Base-by-base conservation (phyloP, 2,797 vertebrate species). In the Poeciliopsis presidionis region DNA sequence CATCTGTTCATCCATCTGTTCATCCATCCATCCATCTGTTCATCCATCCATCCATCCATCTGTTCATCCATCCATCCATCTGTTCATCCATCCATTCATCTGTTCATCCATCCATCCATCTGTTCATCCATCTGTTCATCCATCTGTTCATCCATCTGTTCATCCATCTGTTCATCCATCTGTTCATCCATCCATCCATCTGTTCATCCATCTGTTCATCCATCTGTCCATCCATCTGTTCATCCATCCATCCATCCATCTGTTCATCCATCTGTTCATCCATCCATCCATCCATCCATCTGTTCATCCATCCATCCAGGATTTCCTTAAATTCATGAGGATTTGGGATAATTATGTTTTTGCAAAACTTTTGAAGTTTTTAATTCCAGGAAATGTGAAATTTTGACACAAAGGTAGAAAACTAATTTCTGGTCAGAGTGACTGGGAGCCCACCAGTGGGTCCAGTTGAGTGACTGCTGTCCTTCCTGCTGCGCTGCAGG, bases 401-500 rank as follows among this genome's bases (percentile, higher is more conserved):
- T 22, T 28, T 41, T 20, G 36, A 41, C 63, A 65, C 9, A 39
- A 59, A 16, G 12, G 13, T 59, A 59, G 1, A 61, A 33, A 30
- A 65, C 7, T 9, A 22, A 16, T 25, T 53, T 53, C 22, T 53
- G 51, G 22, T 53, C 51, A 53, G 49, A 36, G 36, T 53, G 20
- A 22, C 49, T 53, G 49, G 20, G 49, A 5, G 1, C 49, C 61
- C 30, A 39, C 3, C 28, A 55, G 49, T 39, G 55, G 3, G 46
- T 71, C 8, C 20, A 46, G 47, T 65, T 2, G 65, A 51, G 12
- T 55, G 43, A 55, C 8, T 49, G n/a, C 36, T 25, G 0, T 59
- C 41, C 25, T 1, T 63, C n/a, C 73, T 12, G 41, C 91, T 84
- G 4, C 16, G 30, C 45, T 25, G 36, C 95, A 99, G 98, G 98